Base-by-base conservation (phyloP, 2,888 invertebrate species). In the Papilio elwesi region DNA sequence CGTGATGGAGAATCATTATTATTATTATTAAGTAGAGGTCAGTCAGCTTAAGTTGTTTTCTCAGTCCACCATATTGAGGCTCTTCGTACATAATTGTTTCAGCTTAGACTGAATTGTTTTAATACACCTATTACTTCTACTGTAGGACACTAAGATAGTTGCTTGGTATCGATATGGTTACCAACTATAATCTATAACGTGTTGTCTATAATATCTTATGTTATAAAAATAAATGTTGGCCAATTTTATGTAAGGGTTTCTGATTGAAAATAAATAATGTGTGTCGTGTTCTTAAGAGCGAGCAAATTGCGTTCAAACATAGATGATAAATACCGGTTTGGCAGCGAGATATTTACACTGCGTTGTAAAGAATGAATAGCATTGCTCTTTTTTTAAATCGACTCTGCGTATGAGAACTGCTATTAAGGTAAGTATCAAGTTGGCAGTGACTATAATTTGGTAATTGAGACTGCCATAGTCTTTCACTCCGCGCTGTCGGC, bases 361-460 rank as follows among this genome's bases (percentile, higher is more conserved):
- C 83, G 78, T 82, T 80, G 84, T 82, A 82, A 83, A 65, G 66
- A 73, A 73, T 69, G 65, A 84, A 88, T 84, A 84, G 83, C 83
- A 81, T 83, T 82, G 80, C 85, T 87, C 87, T 89, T 89, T 90
- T 82, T 90, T 87, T 85, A 84, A 83, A 84, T 82, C 83, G 80
- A 80, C 80, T 85, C 84, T 80, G 85, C 86, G 81, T 83, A 80
- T 78, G 82, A 81, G 87, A 87, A 90, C 87, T 77, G 81, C 83
- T 81, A 90, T 91, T 90, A 89, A 80, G 76, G 77, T 79, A 78
- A 85, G 87, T 88, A 89, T 87, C 87, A 83, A 83, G 86, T 87
- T 87, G 81, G 83, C 86, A 84, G 85, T 88, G 84, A 86, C 81
- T 87, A 87, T 90, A 89, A 90, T 90, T 90, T 88, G 87, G 88